Base-by-base conservation (phyloP, 2,888 invertebrate species). In the Adineta ricciae region DNA sequence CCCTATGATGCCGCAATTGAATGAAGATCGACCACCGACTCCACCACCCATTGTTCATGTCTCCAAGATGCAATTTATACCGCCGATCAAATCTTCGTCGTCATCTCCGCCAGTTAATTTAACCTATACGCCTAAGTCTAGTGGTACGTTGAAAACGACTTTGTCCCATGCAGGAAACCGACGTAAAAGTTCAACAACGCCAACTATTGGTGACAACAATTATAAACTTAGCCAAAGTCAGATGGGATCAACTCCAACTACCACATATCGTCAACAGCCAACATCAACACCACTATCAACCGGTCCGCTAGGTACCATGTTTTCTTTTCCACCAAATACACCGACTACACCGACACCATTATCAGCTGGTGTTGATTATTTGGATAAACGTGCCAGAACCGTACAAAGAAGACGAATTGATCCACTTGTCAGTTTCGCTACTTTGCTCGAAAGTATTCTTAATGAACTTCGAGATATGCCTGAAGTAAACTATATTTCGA, bases 401-500 rank as follows among this genome's bases (percentile, higher is more conserved):
- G 85, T 84, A 16, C 83, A 85, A 54, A 14, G 99, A 14, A 92
- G 96, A 0, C 92, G 98, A 73, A 96, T 97, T 0, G 99, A 99
- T 91, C 99, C 99, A 0, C 93, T 97, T 0, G 96, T 97, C 24
- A 91, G 91, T 0, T 91, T 98, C 85, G 95, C 96, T 0, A 95
- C 95, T 0, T 93, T 97, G 87, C 91, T 97, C 78, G 97, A 98
- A 89, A 93, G 93, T 85, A 96, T 98, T 86, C 91, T 97, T 19
- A 96, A 95, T 89, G 90, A 97, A 89, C 94, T 99, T 93, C 92
- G 97, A 83, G 94, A 94, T 88, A 91, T 97, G 90, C 95, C 95
- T 0, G 96, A 97, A 89, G 78, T 78, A 41, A 78, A 11, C 11
- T 46, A 46, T 46, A n/a, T 95, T 96, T 7, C 11, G 24, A 78